Evolutionary conservation across 2,113 vertebrate genomes (phyloP), one percentile per base, ranked within the genome.

Genomic region (Notiomystis cincta): DNA sequence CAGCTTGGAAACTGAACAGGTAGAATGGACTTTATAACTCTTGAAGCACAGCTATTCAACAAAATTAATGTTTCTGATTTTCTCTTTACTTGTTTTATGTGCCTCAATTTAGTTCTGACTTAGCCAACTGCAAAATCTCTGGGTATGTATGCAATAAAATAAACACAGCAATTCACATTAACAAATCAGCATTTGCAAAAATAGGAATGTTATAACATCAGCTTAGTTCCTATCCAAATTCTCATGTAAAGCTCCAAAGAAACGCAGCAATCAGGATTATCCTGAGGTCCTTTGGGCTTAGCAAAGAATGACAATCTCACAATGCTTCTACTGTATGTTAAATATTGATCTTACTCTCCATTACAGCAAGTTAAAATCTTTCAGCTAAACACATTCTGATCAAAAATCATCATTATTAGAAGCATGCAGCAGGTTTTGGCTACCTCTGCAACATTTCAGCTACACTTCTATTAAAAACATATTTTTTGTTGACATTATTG

Each of bases 221-320:
- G 77, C 82, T 95, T 82, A 91, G 50, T 22, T 84, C 57, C 54
- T 45, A 73, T 67, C 67, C 70, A 78, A 42, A 30, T 7, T 4
- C 60, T 60, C 72, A 33, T 7, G 2, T 70, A 95, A 93, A 93
- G 76, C 87, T 91, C 82, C 79, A 79, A 44, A 88, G 64, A 86
- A 97, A 77, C 1, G 1, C 73, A 91, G 66, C 66, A 77, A 83
- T 80, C 51, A 38, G 71, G 87, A 95, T 95, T 96, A 95, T 54
- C 75, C 66, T 83, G 75, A 91, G 60, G 62, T 89, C 70, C 87
- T 72, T 31, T 6, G 1, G 58, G 54, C 45, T 88, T 58, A 91
- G 79, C 24, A 62, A 89, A 87, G 91, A 93, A 93, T 57, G 58
- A 67, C 91, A 93, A 87, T 96, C 66, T 89, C 93, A 91, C 66